Evolutionary conservation across 2,113 vertebrate species (phyloP).

Genomic region (Epinephelus fuscoguttatus): DNA sequence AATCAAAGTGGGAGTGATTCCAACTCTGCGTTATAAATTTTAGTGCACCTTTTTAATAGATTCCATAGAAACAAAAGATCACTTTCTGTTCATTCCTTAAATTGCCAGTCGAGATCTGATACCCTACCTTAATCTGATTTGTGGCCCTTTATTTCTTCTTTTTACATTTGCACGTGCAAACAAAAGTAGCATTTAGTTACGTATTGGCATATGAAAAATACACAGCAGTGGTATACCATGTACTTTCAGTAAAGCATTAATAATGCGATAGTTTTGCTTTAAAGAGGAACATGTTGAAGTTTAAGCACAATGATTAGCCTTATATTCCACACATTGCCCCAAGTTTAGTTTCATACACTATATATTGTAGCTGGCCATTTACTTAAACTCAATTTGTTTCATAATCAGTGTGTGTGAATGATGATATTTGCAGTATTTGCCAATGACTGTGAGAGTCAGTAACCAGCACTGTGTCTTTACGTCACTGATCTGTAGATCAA

Average conservation of each 20-base stretch:
- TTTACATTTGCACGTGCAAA: background rate
- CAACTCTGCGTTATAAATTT: no score
- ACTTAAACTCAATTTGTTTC: background rate
- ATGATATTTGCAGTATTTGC: background rate
- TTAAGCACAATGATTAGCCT: background rate
- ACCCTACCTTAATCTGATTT: background rate
- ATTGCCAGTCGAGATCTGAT: background rate
- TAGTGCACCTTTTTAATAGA: background rate
- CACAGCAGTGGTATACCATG: background rate
- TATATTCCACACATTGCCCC: background rate
- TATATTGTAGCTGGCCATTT: background rate
- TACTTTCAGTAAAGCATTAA: background rate
- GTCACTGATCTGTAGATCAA: conserved; percentile 21
- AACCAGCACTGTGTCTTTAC: background rate
- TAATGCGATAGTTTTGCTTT: background rate
- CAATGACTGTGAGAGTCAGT: background rate
- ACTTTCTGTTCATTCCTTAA: background rate
- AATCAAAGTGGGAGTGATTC: background rate
- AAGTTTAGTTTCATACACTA: background rate
- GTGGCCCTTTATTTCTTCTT: background rate
- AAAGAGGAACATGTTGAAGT: background rate
- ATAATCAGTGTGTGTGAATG: background rate
- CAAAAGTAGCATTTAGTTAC: background rate
- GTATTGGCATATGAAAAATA: no score
- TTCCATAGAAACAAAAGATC: background rate